Percentiles rank a stretch among this genome's conserved stretches.
phyloP scores from a whole-genome alignment of 1,140 invertebrate species.

The Kradibia gibbosae region DNA sequence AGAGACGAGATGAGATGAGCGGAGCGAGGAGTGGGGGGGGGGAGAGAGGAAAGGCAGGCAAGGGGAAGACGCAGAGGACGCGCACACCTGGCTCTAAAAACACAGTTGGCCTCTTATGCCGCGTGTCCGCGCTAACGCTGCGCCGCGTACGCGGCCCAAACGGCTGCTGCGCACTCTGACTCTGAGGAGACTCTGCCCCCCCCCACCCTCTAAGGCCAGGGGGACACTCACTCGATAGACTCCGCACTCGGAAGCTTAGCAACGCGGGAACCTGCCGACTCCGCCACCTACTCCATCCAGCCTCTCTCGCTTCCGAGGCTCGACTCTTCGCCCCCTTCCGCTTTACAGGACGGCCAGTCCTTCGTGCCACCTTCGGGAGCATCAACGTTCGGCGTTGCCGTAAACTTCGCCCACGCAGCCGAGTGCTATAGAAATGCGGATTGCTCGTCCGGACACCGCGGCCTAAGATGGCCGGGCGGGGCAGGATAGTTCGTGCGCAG shows the following conservation, averaged over 20 bases:
- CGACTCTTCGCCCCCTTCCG: background rate
- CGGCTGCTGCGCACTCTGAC: slow-evolving; percentile 2
- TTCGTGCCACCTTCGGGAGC: background rate
- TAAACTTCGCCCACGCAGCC: too few relatives aligned
- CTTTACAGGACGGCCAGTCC: too few relatives aligned
- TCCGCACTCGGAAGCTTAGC: slow-evolving; percentile 28
- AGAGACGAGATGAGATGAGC: background rate
- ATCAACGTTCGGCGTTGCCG: background rate
- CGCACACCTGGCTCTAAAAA: slow-evolving; percentile 46
- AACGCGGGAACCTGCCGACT: background rate
- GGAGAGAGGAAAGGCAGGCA: slow-evolving; percentile 7
- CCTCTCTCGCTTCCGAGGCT: slow-evolving; percentile 36
- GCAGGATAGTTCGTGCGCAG: background rate
- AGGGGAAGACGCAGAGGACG: background rate
- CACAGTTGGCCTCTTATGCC: slow-evolving; percentile 32
- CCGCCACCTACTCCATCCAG: too few relatives aligned
- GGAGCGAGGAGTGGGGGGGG: background rate
- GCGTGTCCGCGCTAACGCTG: background rate
- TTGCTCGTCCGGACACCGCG: background rate
- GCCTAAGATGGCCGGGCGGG: background rate
- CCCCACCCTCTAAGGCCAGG: background rate
- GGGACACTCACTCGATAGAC: slow-evolving; percentile 1
- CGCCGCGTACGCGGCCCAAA: slow-evolving; percentile 28
- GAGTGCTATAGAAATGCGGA: background rate
- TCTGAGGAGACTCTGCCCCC: background rate